Base-by-base conservation (phyloP, 2,888 invertebrate genomes). In the Anagyrus pseudococci region DNA sequence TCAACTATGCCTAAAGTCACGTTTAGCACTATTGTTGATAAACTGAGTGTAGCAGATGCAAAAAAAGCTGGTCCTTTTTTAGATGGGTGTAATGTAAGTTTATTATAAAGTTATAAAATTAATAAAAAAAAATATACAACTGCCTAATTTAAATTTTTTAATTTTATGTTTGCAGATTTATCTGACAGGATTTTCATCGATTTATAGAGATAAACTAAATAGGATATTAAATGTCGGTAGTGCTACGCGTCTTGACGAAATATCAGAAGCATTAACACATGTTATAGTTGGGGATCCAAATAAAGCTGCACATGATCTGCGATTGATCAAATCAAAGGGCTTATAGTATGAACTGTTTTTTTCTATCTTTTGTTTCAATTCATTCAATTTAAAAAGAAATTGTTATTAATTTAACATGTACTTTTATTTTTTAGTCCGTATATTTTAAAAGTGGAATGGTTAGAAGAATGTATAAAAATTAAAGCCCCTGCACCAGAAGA, bases 31-130 rank as follows among this genome's bases (percentile, higher is more conserved):
- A 54, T 62, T 22, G 37, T 76, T 15, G 73, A 74, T 0, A 73
- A 61, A 58, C 82, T 90, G 44, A 88, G 90, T 71, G 82, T 91
- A 68, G 86, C 85, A 58, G 83, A 85, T 62, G 88, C 89, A 1
- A 90, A 89, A 75, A 86, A 85, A 75, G 89, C 89, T 66, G 94
- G 93, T 33, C 84, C 88, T 63, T 94, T 94, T 76, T 86, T 96
- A 59, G 96, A 96, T 82, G 95, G 95, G 52, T 96, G 94, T 76
- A 91, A 90, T 81, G 91, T 93, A 79, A 84, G 85, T 83, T 62
- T 50, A 46, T n/a, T n/a, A n/a, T n/a, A 53, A 49, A 60, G 3
- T 48, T 15, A 61, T 19, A 56, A 15, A 23, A 22, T 20, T 33
- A 37, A 60, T 20, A 20, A 46, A n/a, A 25, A 33, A 50, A 49